These are phyloP conservation scores for Penaeus indicus DNA, from an alignment of 1,140 invertebrate species.

Conservation along the genomic window DNA sequence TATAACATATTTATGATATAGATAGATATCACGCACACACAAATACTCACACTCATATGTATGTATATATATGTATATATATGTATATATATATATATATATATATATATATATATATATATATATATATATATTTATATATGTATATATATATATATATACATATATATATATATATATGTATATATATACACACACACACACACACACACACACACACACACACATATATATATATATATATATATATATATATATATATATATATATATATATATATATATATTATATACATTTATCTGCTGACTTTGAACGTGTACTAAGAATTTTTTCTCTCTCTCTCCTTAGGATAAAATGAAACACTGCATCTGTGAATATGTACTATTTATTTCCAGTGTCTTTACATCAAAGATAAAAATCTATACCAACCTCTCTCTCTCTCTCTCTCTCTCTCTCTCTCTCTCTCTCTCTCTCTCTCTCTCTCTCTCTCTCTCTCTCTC, in stretches of 20 bases:
- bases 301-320: no score
- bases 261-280: not conserved
- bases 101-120: not conserved
- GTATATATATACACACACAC: not conserved
- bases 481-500: no score
- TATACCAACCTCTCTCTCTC: no score
- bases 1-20: not conserved
- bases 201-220: not conserved
- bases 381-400: no score
- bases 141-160: not conserved
- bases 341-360: no score
- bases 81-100: slow-evolving; percentile 1
- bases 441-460: no score
- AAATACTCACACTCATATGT: not conserved
- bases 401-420: no score
- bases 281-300: not conserved
- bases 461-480: no score
- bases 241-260: not conserved
- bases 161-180: not conserved
- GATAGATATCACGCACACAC: not conserved
- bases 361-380: no score
- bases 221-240: not conserved
- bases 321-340: no score
- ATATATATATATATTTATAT: not conserved
- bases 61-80: slow-evolving; percentile 4